Evolutionary conservation across 23 tunicate genomes (phyloP).

Genomic region (Aplidium turbinatum): DNA sequence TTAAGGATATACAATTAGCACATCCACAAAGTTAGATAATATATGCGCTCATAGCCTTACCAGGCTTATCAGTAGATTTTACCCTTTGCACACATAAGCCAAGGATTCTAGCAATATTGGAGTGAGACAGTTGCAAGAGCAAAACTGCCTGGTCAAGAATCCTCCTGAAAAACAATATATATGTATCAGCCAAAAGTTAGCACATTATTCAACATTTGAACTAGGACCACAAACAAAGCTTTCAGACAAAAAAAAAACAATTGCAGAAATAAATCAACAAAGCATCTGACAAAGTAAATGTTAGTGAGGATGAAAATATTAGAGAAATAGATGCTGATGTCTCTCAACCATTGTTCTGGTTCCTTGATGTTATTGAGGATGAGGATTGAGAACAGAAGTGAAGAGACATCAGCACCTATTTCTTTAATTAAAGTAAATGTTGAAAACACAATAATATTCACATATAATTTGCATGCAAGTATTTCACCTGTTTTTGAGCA

Average conservation of each 20-base stretch:
- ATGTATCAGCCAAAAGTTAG: background rate
- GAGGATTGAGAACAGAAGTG: too few relatives aligned
- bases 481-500: constrained; percentile 53
- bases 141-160: constrained; percentile 64
- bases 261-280: too few relatives aligned
- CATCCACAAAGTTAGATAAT: too few relatives aligned
- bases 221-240: background rate
- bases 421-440: background rate
- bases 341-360: too few relatives aligned
- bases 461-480: background rate
- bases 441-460: background rate
- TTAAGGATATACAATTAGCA: too few relatives aligned
- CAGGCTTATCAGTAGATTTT: background rate
- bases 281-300: too few relatives aligned
- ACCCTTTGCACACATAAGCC: constrained; percentile 68
- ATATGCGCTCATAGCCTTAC: too few relatives aligned
- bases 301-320: too few relatives aligned
- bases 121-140: constrained; percentile 56
- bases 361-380: too few relatives aligned
- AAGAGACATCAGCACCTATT: background rate
- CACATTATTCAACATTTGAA: background rate
- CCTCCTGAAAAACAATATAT: constrained; percentile 8
- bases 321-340: too few relatives aligned
- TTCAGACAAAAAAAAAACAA: too few relatives aligned
- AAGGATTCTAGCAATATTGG: constrained; percentile 53